Base-by-base conservation (phyloP, 1,140 invertebrate species). In the Phymastichus coffea region DNA sequence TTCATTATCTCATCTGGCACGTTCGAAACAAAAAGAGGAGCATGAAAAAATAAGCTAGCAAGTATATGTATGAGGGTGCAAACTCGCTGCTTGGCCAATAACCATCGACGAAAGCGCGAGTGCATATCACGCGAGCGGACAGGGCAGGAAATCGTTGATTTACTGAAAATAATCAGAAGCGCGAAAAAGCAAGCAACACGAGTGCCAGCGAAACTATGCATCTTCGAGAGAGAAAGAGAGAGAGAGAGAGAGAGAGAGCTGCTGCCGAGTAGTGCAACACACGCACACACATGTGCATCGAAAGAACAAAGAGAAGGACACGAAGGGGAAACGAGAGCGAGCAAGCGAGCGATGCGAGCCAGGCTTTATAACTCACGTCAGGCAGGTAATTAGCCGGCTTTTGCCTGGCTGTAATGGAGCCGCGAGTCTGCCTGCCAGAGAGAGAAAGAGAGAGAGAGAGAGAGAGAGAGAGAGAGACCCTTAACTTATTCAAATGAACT, bases 401-500 rank as follows among this genome's bases (percentile, higher is more conserved):
- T 79, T 78, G 75, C 70, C 68, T 69, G 74, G 70, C 75, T 78
- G 77, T 80, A 80, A 80, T 80, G 76, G 78, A 78, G 68, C 73
- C 66, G 68, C 73, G 40, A 17, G 19, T 35, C 37, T 28, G 35
- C 8, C 17, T 12, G 6, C 28, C 6, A 33, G 1, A 17, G 14
- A 52, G 22, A 17, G 23, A 40, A 30, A 22, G 28, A 19, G 1
- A 30, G 46, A 12, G 23, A 33, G 47, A 4, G 28, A 46, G 43
- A 70, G 73, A 75, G 69, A 68, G 70, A 73, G 70, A 71, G 70
- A 75, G 70, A 71, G 73, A 77, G 73, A 76, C 74, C 75, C 75
- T 80, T 79, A 80, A 79, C 77, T 80, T 80, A 80, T 80, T 80
- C 76, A 78, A 80, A 80, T 80, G 74, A 80, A 78, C 74, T 63